These are phyloP conservation scores for Cryptophagus acutangulus DNA, from an alignment of 2,888 invertebrate genomes.

Conservation along the genomic window DNA sequence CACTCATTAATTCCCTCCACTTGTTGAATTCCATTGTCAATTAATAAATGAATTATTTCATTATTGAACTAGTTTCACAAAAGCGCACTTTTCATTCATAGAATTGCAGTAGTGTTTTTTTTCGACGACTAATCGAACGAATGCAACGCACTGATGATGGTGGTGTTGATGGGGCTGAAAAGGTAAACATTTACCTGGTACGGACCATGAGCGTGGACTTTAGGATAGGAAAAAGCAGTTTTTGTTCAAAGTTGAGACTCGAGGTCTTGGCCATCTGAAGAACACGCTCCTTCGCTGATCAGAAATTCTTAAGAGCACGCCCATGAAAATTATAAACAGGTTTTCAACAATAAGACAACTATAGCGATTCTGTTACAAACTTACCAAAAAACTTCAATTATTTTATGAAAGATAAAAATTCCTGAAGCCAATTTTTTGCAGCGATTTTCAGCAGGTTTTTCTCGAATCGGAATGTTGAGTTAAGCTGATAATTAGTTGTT, in stretches of 20 bases:
- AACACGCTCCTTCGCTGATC: conserved; percentile 14
- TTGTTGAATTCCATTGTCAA: conserved; percentile 15
- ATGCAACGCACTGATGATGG: too few relatives aligned
- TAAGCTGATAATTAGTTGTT: too few relatives aligned
- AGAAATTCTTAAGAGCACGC: conserved; percentile 16
- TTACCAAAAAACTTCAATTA: too few relatives aligned
- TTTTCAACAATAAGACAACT: conserved; percentile 17
- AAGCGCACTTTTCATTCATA: conserved; percentile 3
- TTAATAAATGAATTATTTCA: conserved; percentile 6
- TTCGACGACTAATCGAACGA: too few relatives aligned
- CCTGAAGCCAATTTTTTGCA: too few relatives aligned
- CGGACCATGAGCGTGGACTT: conserved; percentile 7
- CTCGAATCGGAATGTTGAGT: too few relatives aligned
- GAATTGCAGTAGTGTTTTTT: neutral
- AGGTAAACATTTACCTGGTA: conserved; percentile 8
- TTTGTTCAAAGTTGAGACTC: neutral
- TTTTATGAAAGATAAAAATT: too few relatives aligned
- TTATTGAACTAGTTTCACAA: neutral
- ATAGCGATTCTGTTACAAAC: conserved; percentile 10
- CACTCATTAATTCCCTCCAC: conserved; percentile 13
- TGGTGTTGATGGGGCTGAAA: too few relatives aligned
- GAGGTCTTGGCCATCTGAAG: conserved; percentile 9
- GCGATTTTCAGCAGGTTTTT: too few relatives aligned
- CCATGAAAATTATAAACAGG: conserved; percentile 18
- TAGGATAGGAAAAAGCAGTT: conserved; percentile 6